These are phyloP conservation scores for Cricetomys ansorgei DNA, from an alignment of 2,113 vertebrate species.

Conservation along the genomic window DNA sequence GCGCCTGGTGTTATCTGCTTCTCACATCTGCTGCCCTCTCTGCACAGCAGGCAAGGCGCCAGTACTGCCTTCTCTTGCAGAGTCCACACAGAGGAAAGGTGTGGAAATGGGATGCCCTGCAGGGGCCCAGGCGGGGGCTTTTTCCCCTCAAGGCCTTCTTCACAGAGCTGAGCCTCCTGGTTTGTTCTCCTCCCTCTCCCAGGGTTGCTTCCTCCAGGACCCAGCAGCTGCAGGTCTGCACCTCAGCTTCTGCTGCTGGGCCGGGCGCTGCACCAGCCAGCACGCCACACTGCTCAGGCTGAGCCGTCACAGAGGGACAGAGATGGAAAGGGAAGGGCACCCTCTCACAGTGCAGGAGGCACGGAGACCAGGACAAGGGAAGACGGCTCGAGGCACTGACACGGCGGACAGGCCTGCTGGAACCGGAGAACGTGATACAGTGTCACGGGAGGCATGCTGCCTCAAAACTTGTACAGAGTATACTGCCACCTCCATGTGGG, in stretches of 20 bases:
- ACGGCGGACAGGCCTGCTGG: neutral
- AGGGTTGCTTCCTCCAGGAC: neutral
- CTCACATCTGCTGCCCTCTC: neutral
- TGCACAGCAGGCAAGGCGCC: neutral
- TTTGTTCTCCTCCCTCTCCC: accelerated
- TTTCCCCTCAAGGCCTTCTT: neutral
- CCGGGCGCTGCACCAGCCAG: neutral
- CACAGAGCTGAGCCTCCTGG: neutral
- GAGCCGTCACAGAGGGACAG: neutral
- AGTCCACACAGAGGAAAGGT: neutral
- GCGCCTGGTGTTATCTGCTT: neutral
- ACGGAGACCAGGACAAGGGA: neutral
- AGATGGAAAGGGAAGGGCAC: neutral
- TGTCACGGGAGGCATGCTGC: neutral
- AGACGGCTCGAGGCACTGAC: neutral
- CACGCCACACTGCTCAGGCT: neutral
- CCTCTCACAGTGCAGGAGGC: neutral
- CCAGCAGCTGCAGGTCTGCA: neutral
- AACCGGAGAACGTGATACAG: neutral
- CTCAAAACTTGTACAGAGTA: neutral
- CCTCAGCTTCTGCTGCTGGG: neutral
- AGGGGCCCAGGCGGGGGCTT: neutral
- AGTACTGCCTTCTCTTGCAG: neutral
- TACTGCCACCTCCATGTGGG: neutral
- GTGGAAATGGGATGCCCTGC: neutral